Evolutionary conservation across 2,113 vertebrate species (phyloP), one percentile per base, ranked within the genome.

Genomic region (Clarias gariepinus): DNA sequence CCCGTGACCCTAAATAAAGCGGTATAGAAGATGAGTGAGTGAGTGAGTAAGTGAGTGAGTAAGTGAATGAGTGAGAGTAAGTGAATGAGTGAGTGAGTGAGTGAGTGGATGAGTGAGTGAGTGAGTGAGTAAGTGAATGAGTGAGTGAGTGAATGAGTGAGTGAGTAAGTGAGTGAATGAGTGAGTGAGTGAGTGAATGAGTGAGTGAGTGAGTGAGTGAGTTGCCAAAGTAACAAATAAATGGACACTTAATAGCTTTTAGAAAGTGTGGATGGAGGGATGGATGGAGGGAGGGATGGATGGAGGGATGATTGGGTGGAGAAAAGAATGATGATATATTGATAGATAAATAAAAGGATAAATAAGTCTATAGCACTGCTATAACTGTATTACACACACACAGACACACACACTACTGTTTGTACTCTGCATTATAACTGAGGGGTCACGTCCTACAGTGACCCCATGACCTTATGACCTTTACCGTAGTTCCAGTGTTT

Each of bases 401-500:
- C 30, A 69, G 21, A 74, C 19, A 47, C 36, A 73, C 30, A 73
- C 68, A 33, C 68, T 73, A 73, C 16, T 21, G 21, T 47, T 41
- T 52, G 10, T 16, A 13, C 2, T 73, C 41, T 41, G 61, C 28
- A 36, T 47, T 47, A 74, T 74, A 23, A 74, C 21, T 10, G 16
- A 10, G 12, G 25, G 11, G 18, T 85, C 25, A 30, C 80, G 77
- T 57, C 47, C 68, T 68, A n/a, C 10, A 74, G 41, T 66, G 79
- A 55, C 28, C 76, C 19, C 25, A n/a, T n/a, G 41, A 53, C 19
- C 71, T 61, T 30, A 30, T 68, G 33, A 85, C 55, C 82, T 93
- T 94, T 95, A 94, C 94, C 94, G 89, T 90, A 91, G 41, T 89
- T 91, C 85, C 92, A 91, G 60, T 87, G 88, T 82, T 85, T 91